A percentile compares a stretch with the other conserved stretches of the same genome.
Evolutionary conservation across 2,113 vertebrate species (phyloP).

Genomic region (Platysternon megacephalum): DNA sequence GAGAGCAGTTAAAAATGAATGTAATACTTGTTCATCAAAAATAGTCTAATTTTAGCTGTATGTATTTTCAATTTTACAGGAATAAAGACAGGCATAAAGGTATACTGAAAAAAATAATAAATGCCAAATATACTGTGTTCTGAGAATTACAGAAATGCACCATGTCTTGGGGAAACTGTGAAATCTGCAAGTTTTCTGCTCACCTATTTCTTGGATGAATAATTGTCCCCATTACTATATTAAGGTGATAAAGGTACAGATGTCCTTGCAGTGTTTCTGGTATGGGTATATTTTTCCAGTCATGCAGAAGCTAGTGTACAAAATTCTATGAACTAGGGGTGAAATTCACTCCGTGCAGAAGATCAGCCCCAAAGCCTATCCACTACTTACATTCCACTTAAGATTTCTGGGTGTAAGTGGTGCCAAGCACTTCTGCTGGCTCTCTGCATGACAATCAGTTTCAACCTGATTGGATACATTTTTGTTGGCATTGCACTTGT

Average conservation of each 20-base stretch:
- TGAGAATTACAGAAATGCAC: neutral
- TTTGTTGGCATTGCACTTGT: neutral
- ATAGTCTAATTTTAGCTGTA: neutral
- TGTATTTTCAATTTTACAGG: neutral
- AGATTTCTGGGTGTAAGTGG: neutral
- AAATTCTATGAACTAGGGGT: neutral
- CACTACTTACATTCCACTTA: neutral
- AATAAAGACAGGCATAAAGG: constrained; percentile 1
- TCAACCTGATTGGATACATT: neutral
- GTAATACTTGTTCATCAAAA: neutral
- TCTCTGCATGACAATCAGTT: neutral
- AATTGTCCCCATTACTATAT: neutral
- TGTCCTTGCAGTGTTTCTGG: neutral
- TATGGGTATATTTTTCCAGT: neutral
- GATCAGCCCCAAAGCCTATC: neutral
- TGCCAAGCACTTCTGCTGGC: neutral
- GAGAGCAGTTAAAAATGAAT: neutral
- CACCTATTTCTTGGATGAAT: neutral
- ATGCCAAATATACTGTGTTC: neutral
- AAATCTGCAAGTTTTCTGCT: neutral
- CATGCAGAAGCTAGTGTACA: neutral
- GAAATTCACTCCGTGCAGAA: neutral
- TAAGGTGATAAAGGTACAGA: neutral
- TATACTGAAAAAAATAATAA: neutral
- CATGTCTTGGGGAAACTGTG: neutral